A percentile compares a stretch with the other conserved stretches of the same genome.
Conservation (phyloP, 1,140 invertebrate genomes). For the Heliothis subflexa region DNA sequence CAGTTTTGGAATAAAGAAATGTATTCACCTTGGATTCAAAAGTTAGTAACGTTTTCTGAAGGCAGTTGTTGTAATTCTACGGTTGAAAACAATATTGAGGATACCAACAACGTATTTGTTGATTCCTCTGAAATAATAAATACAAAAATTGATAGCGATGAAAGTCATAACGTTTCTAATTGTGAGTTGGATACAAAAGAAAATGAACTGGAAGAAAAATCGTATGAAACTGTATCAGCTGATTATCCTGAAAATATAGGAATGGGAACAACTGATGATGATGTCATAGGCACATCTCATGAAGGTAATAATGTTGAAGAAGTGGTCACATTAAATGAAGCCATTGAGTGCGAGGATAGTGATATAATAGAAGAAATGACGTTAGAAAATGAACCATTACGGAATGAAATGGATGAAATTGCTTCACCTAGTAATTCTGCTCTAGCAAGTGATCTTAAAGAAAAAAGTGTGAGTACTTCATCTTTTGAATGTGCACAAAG, state of each 20-base stretch:
- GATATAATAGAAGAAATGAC: neutral
- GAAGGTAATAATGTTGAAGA: neutral
- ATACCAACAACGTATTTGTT: neutral
- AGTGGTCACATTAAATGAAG: neutral
- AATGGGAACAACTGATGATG: neutral
- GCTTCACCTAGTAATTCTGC: too few relatives aligned
- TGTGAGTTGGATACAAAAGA: neutral
- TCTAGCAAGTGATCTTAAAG: neutral
- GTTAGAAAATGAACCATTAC: neutral
- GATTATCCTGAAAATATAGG: neutral
- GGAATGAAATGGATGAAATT: neutral
- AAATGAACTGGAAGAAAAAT: neutral
- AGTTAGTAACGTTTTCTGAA: slow-evolving; percentile 64
- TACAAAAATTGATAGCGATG: neutral
- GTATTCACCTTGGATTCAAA: slow-evolving; percentile 73
- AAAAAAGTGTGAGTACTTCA: neutral
- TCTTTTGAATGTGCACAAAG: neutral
- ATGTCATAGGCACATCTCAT: neutral
- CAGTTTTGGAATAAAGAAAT: slow-evolving; percentile 60
- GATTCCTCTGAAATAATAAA: neutral
- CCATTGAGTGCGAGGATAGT: neutral
- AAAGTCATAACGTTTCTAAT: neutral
- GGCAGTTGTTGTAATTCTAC: slow-evolving; percentile 26
- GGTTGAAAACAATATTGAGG: neutral
- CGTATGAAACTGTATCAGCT: neutral